These are phyloP conservation scores for Stratiomys singularior DNA, from an alignment of 2,888 invertebrate species.

Conservation along the genomic window DNA sequence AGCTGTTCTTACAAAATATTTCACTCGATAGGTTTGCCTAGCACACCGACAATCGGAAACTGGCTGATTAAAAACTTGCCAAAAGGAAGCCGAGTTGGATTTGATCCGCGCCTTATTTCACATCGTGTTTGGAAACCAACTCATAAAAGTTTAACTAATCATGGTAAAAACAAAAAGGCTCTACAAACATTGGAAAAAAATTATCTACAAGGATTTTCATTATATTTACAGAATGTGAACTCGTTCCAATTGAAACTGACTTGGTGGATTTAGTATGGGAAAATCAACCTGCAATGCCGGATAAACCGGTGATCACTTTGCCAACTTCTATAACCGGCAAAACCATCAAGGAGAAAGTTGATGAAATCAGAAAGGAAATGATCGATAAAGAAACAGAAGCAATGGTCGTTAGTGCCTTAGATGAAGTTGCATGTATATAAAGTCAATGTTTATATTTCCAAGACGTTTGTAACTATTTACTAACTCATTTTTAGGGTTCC, in stretches of 20 bases:
- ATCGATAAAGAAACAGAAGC: slow-evolving; percentile 71
- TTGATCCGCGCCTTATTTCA: slow-evolving; percentile 75
- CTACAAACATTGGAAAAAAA: too few relatives aligned
- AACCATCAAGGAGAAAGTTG: slow-evolving; percentile 74
- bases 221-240: slow-evolving; percentile 69
- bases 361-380: slow-evolving; percentile 73
- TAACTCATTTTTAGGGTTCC: slow-evolving; percentile 72
- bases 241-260: slow-evolving; percentile 75
- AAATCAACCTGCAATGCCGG: slow-evolving; percentile 68
- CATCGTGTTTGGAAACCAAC: slow-evolving; percentile 70
- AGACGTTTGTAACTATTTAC: too few relatives aligned
- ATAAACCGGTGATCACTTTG: slow-evolving; percentile 68
- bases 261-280: slow-evolving; percentile 81
- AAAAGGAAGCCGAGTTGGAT: slow-evolving; percentile 74
- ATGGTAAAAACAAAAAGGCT: slow-evolving; percentile 7
- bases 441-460: not conserved
- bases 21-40: slow-evolving; percentile 59
- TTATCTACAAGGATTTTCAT: too few relatives aligned
- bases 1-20: not conserved
- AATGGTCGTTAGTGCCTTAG: slow-evolving; percentile 82
- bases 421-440: slow-evolving; percentile 86
- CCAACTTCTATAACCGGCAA: slow-evolving; percentile 70
- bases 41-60: slow-evolving; percentile 67
- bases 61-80: slow-evolving; percentile 75
- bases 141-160: slow-evolving; percentile 16